Evolutionary conservation across 2,797 vertebrate genomes (phyloP), one percentile per base, ranked within the genome.

Genomic region (Crocodylus rhombifer): DNA sequence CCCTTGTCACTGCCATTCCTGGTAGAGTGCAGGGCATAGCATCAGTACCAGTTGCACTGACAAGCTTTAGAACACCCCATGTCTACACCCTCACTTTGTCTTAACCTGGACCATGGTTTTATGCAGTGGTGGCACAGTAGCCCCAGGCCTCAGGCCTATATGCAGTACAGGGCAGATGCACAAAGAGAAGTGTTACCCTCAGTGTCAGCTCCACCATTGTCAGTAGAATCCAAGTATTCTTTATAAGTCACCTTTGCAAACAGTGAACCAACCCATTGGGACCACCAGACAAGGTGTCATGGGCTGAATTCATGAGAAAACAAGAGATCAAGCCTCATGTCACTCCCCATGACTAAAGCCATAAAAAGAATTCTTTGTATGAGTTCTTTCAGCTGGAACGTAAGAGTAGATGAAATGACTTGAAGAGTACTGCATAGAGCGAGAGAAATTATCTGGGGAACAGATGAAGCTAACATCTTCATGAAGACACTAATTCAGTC

Each of bases 251-350:
- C 67, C 33, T 71, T 71, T 26, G 36, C 21, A 51, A 73, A 51
- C 26, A 51, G 21, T 42, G 33, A 4, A 21, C 69, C 14, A 25
- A 33, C 65, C 42, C 10, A 51, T 51, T 51, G 64, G 28, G 64
- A 65, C 14, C 69, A 33, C 69, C 36, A 36, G 14, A 36, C 20
- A 23, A 36, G 67, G 65, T 5, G 61, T 25, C 13, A 25, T 62
- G 5, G 5, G 9, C 65, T 78, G 36, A 80, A 10, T 9, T 88
- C 6, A 75, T 71, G 2, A 83, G 4, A 3, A 86, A 23, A 11
- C 0, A 0, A 15, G 51, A 9, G n/a, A 36, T 61, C 79, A 17
- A 5, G 36, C 33, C 33, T 36, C 5, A 21, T 23, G 67, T 9
- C 51, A 7, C 36, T 15, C 36, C 23, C 4, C 3, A 78, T 7